Conservation (phyloP, 2,888 invertebrate species). For the Amiota communis region DNA sequence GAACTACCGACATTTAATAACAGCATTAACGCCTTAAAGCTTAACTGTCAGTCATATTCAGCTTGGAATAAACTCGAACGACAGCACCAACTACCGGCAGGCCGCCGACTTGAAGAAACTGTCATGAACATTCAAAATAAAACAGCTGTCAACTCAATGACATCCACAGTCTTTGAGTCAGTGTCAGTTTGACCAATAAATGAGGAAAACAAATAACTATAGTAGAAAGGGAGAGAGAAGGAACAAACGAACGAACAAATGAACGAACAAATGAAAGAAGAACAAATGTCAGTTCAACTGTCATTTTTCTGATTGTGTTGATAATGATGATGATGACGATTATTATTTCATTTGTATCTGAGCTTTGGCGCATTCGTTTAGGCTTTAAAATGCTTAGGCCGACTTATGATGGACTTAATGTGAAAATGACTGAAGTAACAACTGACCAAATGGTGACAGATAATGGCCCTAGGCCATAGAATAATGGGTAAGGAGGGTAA, state of each 20-base stretch:
- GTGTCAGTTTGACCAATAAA: no score
- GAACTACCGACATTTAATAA: slow-evolving; percentile 56
- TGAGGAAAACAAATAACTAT: no score
- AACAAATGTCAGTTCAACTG: slow-evolving; percentile 34
- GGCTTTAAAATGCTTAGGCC: slow-evolving; percentile 65
- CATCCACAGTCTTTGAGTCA: background rate
- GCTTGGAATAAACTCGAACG: background rate
- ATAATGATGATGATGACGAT: slow-evolving; percentile 10
- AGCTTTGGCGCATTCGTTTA: slow-evolving; percentile 54
- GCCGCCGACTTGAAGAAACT: slow-evolving; percentile 17
- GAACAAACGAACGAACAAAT: no score
- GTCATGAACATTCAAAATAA: slow-evolving; percentile 2
- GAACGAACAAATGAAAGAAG: no score
- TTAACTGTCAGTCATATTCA: slow-evolving; percentile 65
- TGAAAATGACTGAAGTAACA: slow-evolving; percentile 41
- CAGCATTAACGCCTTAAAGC: slow-evolving; percentile 70
- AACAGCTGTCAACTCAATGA: slow-evolving; percentile 14
- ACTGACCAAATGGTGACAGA: background rate
- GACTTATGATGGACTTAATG: slow-evolving; percentile 62
- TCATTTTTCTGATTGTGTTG: slow-evolving; percentile 34
- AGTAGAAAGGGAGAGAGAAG: no score
- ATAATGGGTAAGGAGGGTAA: no score
- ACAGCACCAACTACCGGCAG: background rate
- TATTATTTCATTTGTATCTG: slow-evolving; percentile 20
- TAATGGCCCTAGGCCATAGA: no score